Evolutionary conservation across 2,113 vertebrate genomes (phyloP), one percentile per base, ranked within the genome.

Genomic region (Psophia crepitans): DNA sequence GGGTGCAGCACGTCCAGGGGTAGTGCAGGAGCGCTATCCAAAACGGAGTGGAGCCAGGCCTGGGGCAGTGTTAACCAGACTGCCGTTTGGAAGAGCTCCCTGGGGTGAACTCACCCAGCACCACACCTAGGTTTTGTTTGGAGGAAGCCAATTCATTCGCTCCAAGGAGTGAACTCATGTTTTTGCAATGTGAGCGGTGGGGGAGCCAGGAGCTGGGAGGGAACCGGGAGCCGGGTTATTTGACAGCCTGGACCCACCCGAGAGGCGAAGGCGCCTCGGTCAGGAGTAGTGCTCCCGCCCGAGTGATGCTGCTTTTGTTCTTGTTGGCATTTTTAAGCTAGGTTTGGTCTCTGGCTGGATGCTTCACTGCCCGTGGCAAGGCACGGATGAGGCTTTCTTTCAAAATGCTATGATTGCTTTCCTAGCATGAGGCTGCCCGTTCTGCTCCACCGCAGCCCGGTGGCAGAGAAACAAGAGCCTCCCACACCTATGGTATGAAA

Each of bases 51-150:
- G 90, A 84, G 91, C 92, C 91, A 84, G 76, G 46, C 73, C 64
- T 58, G 66, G 90, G 90, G 88, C 90, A 86, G 92, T 44, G 12
- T 37, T 65, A 76, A 88, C 63, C 90, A 92, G 95, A 65, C 85
- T 95, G 83, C 94, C 20, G 16, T 86, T 96, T 96, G 96, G 96
- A 97, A 96, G 69, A 44, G 86, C 61, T 90, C 96, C 79, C 89
- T 0, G 3, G 94, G 93, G 93, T 97, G 95, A 96, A 95, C 95
- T 96, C 94, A 93, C 89, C 95, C 94, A 90, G 96, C 96, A 93
- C 96, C 96, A 97, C 96, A 96, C 96, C 96, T 96, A 92, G 95
- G 94, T 95, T 97, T 96, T 97, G 94, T 97, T 93, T 95, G 93
- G 91, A 96, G 94, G 86, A 63, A 95, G 95, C 91, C 91, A 93